These are phyloP conservation scores for Blennius ocellaris DNA, from an alignment of 2,113 vertebrate genomes.

Conservation along the genomic window DNA sequence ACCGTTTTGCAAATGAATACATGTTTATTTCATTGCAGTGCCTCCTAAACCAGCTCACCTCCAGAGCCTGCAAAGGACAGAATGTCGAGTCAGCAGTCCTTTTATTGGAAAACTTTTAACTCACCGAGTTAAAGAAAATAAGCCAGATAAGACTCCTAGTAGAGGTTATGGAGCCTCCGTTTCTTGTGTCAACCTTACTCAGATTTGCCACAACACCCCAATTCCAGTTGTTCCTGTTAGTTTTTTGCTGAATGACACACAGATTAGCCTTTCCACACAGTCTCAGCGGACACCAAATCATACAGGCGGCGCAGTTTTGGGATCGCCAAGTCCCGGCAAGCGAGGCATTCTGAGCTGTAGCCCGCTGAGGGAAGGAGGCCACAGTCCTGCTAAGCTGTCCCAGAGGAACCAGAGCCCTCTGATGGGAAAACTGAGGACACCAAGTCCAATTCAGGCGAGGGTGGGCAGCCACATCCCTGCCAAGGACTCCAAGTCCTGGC, in stretches of 20 bases:
- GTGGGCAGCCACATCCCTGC: constrained; percentile 44
- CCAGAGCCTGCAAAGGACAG: constrained; percentile 40
- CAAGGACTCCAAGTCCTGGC: constrained; percentile 59
- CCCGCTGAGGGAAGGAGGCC: constrained; percentile 34
- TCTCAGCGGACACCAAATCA: constrained; percentile 15
- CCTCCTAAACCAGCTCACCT: constrained; percentile 57
- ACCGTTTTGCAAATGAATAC: no score
- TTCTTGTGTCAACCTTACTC: constrained; percentile 11
- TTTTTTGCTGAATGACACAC: constrained; percentile 13
- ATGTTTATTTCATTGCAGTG: constrained; percentile 23
- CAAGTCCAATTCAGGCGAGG: constrained; percentile 62
- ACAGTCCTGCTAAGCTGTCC: constrained; percentile 55
- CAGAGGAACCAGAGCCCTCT: constrained; percentile 48
- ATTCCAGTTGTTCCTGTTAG: constrained; percentile 27
- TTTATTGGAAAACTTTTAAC: no score
- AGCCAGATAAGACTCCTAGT: constrained; percentile 23
- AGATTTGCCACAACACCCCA: constrained; percentile 6
- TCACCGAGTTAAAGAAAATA: neutral
- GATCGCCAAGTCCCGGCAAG: constrained; percentile 60
- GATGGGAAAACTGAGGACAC: constrained; percentile 34
- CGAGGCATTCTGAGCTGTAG: constrained; percentile 33
- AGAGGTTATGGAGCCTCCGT: neutral
- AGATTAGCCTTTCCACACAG: constrained; percentile 21
- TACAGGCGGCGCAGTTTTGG: constrained; percentile 30
- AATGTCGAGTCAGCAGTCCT: no score